Percentiles rank a stretch among this genome's conserved stretches.
phyloP scores from a whole-genome alignment of 2,113 vertebrate species.

The Amphilophus citrinellus region DNA sequence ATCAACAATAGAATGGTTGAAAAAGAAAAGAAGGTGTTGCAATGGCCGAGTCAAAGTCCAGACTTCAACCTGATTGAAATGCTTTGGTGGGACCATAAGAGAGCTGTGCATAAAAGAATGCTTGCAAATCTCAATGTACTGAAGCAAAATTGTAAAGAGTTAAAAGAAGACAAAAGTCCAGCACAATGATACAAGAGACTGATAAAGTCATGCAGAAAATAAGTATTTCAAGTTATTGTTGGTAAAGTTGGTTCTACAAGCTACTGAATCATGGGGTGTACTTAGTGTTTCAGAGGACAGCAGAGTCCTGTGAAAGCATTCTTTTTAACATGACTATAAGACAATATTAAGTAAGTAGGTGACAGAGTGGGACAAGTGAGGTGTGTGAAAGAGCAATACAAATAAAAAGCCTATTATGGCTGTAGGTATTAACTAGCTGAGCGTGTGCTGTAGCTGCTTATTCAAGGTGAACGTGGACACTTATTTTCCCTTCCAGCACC shows the following conservation, averaged over 20 bases:
- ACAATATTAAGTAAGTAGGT: background rate
- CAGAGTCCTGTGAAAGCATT: too few species aligned
- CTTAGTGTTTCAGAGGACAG: background rate
- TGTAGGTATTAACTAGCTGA: background rate
- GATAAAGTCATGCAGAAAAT: background rate
- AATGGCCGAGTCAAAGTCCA: too few species aligned
- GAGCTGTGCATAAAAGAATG: too few species aligned
- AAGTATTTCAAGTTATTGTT: background rate
- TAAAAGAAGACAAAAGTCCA: background rate
- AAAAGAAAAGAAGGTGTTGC: too few species aligned
- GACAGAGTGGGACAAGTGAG: background rate
- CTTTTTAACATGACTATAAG: background rate
- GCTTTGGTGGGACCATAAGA: too few species aligned
- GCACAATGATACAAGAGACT: background rate
- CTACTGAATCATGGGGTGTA: background rate
- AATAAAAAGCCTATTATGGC: too few species aligned
- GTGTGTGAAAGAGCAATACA: too few species aligned
- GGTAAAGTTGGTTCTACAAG: background rate
- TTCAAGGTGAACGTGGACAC: background rate
- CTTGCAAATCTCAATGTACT: too few species aligned
- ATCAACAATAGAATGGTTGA: too few species aligned
- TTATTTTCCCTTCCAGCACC: too few species aligned
- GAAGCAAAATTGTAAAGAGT: rapidly evolving
- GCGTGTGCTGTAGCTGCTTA: background rate
- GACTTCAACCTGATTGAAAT: too few species aligned